These are phyloP conservation scores for Ormyrus pomaceus DNA, from an alignment of 2,888 invertebrate species.

Conservation along the genomic window DNA sequence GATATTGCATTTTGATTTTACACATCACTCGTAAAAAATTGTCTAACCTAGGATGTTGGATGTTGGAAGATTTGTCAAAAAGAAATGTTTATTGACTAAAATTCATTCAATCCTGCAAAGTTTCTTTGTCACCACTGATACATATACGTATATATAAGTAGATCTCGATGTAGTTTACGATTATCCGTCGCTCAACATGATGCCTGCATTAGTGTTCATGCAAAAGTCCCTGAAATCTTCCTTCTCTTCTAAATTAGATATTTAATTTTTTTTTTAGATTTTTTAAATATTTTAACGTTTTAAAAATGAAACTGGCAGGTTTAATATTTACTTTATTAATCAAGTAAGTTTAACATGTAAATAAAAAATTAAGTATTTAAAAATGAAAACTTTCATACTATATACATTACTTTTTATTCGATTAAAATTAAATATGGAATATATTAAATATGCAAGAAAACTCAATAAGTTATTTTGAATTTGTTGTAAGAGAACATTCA, in stretches of 20 bases:
- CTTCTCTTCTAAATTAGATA: not conserved
- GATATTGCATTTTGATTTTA: conserved; percentile 33
- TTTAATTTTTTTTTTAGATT: not conserved
- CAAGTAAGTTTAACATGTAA: too few species aligned
- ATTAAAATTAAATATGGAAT: too few species aligned
- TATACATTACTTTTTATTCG: not conserved
- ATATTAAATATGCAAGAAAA: too few species aligned
- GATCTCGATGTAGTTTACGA: conserved; percentile 44
- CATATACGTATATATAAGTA: conserved; percentile 19
- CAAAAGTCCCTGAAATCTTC: conserved; percentile 24
- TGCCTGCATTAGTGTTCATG: conserved; percentile 40
- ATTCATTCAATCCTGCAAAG: conserved; percentile 6
- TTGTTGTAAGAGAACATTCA: too few species aligned
- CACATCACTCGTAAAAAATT: conserved; percentile 6
- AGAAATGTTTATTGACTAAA: conserved; percentile 10
- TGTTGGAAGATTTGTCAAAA: conserved; percentile 35
- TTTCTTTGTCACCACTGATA: conserved; percentile 52
- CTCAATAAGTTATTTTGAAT: too few species aligned
- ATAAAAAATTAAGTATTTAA: not conserved
- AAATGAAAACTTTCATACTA: not conserved
- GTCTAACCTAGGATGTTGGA: conserved; percentile 7
- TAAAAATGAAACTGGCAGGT: too few species aligned
- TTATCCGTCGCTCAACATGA: conserved; percentile 50
- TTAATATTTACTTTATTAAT: too few species aligned
- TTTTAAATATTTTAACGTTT: too few species aligned